These are phyloP conservation scores for Lagocephalus sceleratus DNA, from an alignment of 2,797 vertebrate genomes.

Conservation along the genomic window DNA sequence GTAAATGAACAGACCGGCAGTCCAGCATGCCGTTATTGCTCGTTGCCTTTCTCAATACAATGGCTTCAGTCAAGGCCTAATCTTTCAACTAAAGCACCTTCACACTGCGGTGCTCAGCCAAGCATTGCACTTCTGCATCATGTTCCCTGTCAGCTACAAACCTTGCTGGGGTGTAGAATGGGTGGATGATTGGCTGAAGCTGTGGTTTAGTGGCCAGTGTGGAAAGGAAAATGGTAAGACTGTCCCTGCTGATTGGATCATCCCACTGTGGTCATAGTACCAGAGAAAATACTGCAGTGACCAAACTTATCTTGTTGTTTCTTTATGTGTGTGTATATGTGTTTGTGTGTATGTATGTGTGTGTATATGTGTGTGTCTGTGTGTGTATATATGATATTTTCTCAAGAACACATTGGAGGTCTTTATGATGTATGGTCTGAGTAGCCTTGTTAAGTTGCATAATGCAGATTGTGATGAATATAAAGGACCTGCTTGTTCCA, in stretches of 20 bases:
- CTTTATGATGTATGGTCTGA: constrained; percentile 12
- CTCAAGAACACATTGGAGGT: neutral
- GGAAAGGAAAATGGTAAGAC: constrained; percentile 35
- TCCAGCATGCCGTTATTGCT: constrained; percentile 64
- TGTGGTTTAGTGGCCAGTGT: constrained; percentile 31
- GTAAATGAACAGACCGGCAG: constrained; percentile 44
- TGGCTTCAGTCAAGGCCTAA: constrained; percentile 60
- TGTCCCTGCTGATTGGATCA: constrained; percentile 25
- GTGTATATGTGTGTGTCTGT: neutral
- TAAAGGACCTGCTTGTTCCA: constrained; percentile 22
- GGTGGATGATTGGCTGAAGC: constrained; percentile 31
- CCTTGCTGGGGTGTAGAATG: constrained; percentile 22
- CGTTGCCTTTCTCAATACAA: constrained; percentile 65
- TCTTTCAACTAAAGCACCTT: constrained; percentile 58
- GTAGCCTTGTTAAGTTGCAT: constrained; percentile 19
- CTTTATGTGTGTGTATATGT: neutral
- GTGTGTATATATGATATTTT: neutral
- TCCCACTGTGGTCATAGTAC: constrained; percentile 4
- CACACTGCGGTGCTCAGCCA: constrained; percentile 36
- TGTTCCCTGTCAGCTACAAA: constrained; percentile 35
- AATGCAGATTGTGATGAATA: constrained; percentile 26
- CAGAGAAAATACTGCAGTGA: neutral
- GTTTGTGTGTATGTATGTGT: neutral
- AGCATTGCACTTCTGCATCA: constrained; percentile 36
- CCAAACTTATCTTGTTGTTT: neutral